Evolutionary conservation across 1,140 invertebrate species (phyloP).

Genomic region (Bombus turneri): DNA sequence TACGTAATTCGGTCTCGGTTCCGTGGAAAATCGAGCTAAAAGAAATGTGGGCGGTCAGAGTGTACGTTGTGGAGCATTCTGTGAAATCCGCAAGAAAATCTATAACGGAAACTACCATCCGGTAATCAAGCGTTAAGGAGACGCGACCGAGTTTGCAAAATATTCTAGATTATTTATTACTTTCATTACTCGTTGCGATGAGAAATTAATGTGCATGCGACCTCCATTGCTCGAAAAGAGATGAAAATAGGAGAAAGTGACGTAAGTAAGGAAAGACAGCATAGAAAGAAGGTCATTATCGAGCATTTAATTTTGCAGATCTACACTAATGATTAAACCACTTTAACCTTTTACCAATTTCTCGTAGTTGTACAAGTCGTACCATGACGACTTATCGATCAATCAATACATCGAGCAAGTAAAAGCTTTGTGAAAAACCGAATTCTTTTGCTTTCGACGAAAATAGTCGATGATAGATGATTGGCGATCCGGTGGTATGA

Average conservation of each 20-base stretch:
- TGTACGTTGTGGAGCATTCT: background rate
- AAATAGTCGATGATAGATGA: conserved; percentile 18
- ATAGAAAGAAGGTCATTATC: background rate
- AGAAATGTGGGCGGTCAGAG: background rate
- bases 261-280: background rate
- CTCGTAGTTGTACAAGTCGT: too few species aligned
- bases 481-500: background rate
- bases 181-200: background rate
- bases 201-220: background rate
- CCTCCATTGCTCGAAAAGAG: background rate
- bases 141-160: background rate
- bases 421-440: background rate
- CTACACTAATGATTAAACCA: background rate
- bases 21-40: background rate
- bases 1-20: background rate
- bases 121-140: background rate
- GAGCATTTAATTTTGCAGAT: background rate
- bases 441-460: background rate
- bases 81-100: background rate
- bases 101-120: background rate
- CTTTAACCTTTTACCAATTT: background rate
- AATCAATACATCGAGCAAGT: background rate
- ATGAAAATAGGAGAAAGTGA: conserved; percentile 4
- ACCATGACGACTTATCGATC: too few species aligned
- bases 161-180: background rate